Conservation (phyloP, 2,113 vertebrate species). For the Emydocephalus ijimae region DNA sequence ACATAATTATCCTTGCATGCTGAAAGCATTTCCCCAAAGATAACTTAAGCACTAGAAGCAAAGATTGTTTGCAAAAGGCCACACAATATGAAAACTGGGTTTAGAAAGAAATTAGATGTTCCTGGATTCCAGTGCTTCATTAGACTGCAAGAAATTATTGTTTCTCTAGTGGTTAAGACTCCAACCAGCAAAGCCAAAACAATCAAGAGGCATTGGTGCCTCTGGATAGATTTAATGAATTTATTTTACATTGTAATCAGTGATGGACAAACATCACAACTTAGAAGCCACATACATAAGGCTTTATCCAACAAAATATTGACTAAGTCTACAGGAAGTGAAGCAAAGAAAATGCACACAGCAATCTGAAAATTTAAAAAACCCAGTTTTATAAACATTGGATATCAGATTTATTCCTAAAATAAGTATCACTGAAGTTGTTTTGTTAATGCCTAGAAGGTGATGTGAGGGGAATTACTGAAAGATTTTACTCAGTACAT, state of each 20-base stretch:
- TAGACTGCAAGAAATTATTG: slow-evolving; percentile 31
- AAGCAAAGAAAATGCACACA: slow-evolving; percentile 18
- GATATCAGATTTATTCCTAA: not conserved
- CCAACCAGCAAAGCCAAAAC: slow-evolving; percentile 48
- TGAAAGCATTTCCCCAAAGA: not conserved
- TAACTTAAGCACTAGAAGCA: fast-evolving
- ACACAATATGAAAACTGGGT: slow-evolving; percentile 30
- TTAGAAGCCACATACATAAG: not conserved
- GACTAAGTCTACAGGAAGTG: slow-evolving; percentile 27
- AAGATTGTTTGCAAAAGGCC: slow-evolving; percentile 30
- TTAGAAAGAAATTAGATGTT: slow-evolving; percentile 18
- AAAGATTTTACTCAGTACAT: not conserved
- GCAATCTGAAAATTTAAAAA: slow-evolving; percentile 14
- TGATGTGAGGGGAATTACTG: not conserved
- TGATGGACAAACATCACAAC: slow-evolving; percentile 50
- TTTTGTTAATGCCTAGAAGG: not conserved
- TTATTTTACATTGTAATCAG: slow-evolving; percentile 58
- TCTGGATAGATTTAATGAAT: slow-evolving; percentile 42
- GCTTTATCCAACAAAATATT: slow-evolving; percentile 23
- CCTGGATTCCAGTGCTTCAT: not conserved
- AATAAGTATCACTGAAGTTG: not conserved
- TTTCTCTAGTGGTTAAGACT: slow-evolving; percentile 52
- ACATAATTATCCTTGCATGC: fast-evolving
- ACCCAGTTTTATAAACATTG: not conserved
- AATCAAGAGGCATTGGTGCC: slow-evolving; percentile 37